A percentile compares a stretch with the other conserved stretches of the same genome.
phyloP scores from a whole-genome alignment of 2,888 invertebrate species.

The Lysandra bellargus region DNA sequence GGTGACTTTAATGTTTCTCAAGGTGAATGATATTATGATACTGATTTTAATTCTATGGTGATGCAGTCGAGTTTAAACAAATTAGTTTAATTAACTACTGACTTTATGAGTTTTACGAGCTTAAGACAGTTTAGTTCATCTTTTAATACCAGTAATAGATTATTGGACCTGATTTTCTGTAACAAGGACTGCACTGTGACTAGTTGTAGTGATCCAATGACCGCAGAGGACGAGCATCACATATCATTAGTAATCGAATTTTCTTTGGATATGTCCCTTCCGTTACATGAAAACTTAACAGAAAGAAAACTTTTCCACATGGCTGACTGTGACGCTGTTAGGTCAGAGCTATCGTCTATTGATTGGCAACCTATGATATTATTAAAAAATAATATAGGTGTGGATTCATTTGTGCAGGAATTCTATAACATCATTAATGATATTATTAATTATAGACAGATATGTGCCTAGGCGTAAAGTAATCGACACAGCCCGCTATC shows the following conservation, averaged over 20 bases:
- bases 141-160: background rate
- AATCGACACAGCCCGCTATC: slow-evolving; percentile 11
- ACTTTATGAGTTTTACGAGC: slow-evolving; percentile 1
- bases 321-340: no score
- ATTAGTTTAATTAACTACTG: background rate
- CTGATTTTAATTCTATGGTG: no score
- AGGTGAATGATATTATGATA: no score
- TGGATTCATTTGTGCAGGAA: background rate
- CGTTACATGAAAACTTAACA: no score
- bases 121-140: slow-evolving; percentile 11
- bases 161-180: background rate
- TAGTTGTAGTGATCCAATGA: no score
- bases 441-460: background rate
- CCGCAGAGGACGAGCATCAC: no score
- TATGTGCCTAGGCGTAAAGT: slow-evolving; percentile 11
- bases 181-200: background rate
- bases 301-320: no score
- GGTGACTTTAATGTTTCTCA: background rate
- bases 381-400: background rate
- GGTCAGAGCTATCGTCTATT: background rate
- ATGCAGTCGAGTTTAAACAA: no score
- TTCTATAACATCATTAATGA: background rate
- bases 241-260: no score
- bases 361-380: background rate
- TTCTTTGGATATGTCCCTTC: no score